A percentile compares a stretch with the other conserved stretches of the same genome.
Conservation (phyloP, 2,113 vertebrate genomes). For the Psittacus erithacus region DNA sequence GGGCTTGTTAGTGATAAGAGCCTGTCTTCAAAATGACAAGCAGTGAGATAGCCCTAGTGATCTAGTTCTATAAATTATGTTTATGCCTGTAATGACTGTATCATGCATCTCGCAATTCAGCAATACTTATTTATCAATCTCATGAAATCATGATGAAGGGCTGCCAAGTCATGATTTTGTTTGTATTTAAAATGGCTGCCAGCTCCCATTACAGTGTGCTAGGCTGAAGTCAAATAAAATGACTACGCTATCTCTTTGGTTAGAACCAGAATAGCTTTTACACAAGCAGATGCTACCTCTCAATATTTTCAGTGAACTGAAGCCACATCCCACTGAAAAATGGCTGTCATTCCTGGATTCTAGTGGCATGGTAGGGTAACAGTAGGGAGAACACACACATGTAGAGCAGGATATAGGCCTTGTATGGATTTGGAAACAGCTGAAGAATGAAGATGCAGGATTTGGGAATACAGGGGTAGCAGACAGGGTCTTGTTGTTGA, state of each 20-base stretch:
- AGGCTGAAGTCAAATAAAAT: background rate
- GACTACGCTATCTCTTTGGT: background rate
- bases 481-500: background rate
- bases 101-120: background rate
- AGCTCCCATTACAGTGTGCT: background rate
- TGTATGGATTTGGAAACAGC: background rate
- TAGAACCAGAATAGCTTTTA: background rate
- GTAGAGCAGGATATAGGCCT: background rate
- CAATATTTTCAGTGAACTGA: background rate
- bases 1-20: background rate
- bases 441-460: background rate
- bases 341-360: background rate
- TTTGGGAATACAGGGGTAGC: background rate
- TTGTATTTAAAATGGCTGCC: background rate
- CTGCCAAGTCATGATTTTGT: background rate
- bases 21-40: background rate
- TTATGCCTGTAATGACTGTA: background rate
- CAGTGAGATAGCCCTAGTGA: background rate
- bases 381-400: background rate
- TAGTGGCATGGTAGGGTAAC: background rate
- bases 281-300: background rate
- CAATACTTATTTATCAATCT: background rate
- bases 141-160: background rate
- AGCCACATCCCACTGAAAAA: background rate
- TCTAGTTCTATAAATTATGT: background rate